A percentile compares a stretch with the other conserved stretches of the same genome.
phyloP scores from a whole-genome alignment of 1,140 invertebrate genomes.

The Thaumatotibia leucotreta region DNA sequence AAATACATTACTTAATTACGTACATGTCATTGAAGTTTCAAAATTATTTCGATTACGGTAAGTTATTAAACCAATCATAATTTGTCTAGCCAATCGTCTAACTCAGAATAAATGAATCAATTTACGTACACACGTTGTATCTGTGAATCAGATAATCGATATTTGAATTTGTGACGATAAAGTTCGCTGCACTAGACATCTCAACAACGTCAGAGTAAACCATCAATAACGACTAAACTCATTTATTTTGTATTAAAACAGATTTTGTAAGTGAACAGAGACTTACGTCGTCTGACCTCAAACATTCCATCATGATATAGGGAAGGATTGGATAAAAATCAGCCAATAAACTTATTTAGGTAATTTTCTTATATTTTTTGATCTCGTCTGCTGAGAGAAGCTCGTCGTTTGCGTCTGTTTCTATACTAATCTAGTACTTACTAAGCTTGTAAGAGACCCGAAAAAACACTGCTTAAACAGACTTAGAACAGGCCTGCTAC shows the following conservation, averaged over 20 bases:
- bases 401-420: no score
- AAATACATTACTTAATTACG: no score
- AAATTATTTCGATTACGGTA: no score
- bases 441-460: no score
- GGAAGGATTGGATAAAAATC: not conserved
- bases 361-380: no score
- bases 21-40: no score
- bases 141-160: not conserved
- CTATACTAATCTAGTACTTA: no score
- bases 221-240: not conserved
- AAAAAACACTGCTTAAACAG: no score
- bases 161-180: not conserved
- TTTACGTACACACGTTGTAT: not conserved
- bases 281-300: not conserved
- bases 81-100: not conserved
- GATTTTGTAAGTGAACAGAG: not conserved
- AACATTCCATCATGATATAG: not conserved
- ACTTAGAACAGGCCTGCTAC: no score
- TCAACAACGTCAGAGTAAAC: not conserved
- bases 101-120: not conserved
- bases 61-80: no score
- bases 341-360: not conserved
- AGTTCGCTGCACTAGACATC: not conserved
- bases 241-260: not conserved
- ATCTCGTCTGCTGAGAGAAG: no score